These are phyloP conservation scores for Brenthis ino DNA, from an alignment of 2,888 invertebrate genomes.

Conservation along the genomic window DNA sequence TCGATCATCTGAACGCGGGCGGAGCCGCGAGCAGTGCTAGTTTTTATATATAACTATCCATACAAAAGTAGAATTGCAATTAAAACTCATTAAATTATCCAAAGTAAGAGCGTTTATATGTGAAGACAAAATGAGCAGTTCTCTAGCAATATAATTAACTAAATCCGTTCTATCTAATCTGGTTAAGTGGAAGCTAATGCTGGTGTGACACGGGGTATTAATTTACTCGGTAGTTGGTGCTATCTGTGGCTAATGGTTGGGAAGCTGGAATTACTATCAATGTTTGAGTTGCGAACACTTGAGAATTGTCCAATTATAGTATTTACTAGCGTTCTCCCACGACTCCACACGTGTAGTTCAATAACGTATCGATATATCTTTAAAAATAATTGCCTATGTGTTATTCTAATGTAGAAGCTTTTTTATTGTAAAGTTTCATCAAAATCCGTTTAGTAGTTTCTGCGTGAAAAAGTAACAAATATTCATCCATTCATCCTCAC, in stretches of 20 bases:
- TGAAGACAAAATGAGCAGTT: conserved; percentile 28
- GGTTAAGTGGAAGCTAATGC: conserved; percentile 72
- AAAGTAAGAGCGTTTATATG: conserved; percentile 2
- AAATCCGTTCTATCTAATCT: conserved; percentile 61
- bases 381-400: too few relatives aligned
- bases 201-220: conserved; percentile 64
- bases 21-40: too few relatives aligned
- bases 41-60: too few relatives aligned
- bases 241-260: conserved; percentile 69
- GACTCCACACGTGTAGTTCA: too few relatives aligned
- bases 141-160: conserved; percentile 45
- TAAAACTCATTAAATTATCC: conserved; percentile 2
- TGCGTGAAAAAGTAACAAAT: too few relatives aligned
- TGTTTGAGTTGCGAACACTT: conserved; percentile 40
- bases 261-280: conserved; percentile 61
- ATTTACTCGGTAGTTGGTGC: conserved; percentile 53
- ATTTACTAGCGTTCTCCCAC: not conserved
- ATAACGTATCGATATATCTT: too few relatives aligned
- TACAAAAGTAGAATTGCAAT: not conserved
- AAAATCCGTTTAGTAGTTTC: too few relatives aligned
- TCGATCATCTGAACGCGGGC: too few relatives aligned
- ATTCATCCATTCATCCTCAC: too few relatives aligned
- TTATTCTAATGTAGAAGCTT: too few relatives aligned
- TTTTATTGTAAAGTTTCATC: too few relatives aligned
- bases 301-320: not conserved